Evolutionary conservation across 92 coral and sea anemone species (phyloP).

Genomic region (Heliopora coerulea): DNA sequence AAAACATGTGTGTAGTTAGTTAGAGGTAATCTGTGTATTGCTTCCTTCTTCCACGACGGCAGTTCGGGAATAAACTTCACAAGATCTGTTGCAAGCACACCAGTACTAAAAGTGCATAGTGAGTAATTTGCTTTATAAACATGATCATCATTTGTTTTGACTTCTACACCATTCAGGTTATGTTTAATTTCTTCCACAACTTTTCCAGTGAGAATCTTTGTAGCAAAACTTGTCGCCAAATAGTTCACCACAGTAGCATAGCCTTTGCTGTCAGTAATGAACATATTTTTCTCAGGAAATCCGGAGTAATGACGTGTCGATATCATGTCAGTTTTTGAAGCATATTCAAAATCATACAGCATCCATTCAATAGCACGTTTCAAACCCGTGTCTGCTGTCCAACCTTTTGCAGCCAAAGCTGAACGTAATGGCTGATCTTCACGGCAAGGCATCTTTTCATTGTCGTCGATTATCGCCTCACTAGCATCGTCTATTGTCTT

Average conservation of each 20-base stretch:
- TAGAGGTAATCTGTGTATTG: constrained; percentile 42
- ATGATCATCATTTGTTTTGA: constrained; percentile 51
- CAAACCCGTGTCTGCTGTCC: background rate
- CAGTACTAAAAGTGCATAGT: constrained; percentile 73
- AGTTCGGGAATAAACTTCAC: constrained; percentile 64
- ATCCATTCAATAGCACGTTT: background rate
- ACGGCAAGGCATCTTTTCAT: background rate
- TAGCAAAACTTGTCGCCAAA: background rate
- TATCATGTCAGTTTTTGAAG: background rate
- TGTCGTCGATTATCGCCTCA: background rate
- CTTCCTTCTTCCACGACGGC: constrained; percentile 68
- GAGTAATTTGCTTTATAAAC: constrained; percentile 54
- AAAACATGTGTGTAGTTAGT: constrained; percentile 6
- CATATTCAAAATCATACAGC: background rate
- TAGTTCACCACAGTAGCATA: background rate
- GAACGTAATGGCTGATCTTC: background rate
- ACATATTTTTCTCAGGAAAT: background rate
- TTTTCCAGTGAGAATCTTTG: background rate
- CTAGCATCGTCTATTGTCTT: background rate
- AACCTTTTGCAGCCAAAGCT: background rate
- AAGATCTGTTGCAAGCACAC: constrained; percentile 60
- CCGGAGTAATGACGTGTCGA: constrained; percentile 22
- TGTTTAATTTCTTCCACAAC: constrained; percentile 45
- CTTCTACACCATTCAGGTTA: constrained; percentile 30
- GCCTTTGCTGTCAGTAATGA: background rate